These are phyloP conservation scores for Acestrorhynchus altus DNA, from an alignment of 2,797 vertebrate species.

Conservation along the genomic window DNA sequence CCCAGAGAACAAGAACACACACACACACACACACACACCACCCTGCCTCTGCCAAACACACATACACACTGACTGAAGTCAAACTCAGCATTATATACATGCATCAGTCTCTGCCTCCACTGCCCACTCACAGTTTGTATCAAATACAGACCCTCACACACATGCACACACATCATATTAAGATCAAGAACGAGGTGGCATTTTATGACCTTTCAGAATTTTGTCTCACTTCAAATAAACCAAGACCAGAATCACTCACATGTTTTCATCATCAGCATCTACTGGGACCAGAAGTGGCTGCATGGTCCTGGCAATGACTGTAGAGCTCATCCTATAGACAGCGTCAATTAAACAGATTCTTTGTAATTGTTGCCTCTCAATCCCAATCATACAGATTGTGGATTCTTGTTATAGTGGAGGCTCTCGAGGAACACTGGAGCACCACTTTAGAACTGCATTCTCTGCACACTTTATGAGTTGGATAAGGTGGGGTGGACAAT, in stretches of 20 bases:
- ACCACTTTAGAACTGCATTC: too few relatives aligned
- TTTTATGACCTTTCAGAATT: conserved; percentile 2
- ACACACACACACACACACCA: conserved; percentile 11
- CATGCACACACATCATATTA: conserved; percentile 13
- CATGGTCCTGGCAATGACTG: too few relatives aligned
- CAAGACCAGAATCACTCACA: background rate
- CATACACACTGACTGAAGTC: conserved; percentile 32
- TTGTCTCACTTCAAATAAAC: background rate
- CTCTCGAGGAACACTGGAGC: too few relatives aligned
- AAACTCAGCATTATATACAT: conserved; percentile 13
- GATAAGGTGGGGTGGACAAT: too few relatives aligned
- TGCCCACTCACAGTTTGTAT: conserved; percentile 16
- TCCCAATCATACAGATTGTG: too few relatives aligned
- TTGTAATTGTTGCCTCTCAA: too few relatives aligned
- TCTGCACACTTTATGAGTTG: too few relatives aligned
- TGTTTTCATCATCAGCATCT: too few relatives aligned
- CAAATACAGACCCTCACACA: conserved; percentile 16
- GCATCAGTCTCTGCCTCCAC: conserved; percentile 18
- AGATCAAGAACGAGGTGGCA: background rate
- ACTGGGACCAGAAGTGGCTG: background rate
- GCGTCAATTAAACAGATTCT: too few relatives aligned
- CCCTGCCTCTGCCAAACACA: conserved; percentile 23
- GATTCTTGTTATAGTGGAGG: too few relatives aligned
- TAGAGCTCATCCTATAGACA: too few relatives aligned
- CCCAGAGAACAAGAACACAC: conserved; percentile 38